These are phyloP conservation scores for Gallinago paraguaiae DNA, from an alignment of 2,113 vertebrate genomes.

Conservation along the genomic window DNA sequence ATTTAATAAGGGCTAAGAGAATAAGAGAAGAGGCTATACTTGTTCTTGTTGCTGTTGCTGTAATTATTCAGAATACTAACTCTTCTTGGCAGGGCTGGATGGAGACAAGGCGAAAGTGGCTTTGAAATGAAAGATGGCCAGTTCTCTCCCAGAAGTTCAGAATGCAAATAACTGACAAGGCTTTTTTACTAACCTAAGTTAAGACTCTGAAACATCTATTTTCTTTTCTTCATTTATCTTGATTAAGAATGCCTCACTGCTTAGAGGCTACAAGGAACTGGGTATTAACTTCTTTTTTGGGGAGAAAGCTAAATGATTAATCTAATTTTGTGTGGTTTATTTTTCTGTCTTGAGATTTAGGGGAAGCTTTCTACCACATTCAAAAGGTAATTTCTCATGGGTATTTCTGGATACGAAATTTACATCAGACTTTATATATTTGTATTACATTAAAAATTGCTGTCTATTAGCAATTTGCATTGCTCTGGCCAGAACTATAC, in stretches of 20 bases:
- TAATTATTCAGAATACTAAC: not conserved
- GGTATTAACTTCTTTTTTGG: slow-evolving; percentile 18
- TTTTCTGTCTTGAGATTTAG: not conserved
- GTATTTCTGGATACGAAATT: slow-evolving; percentile 3
- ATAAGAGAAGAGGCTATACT: not conserved
- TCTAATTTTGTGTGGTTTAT: slow-evolving; percentile 4
- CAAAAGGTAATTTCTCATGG: not conserved
- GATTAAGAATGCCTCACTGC: slow-evolving; percentile 67
- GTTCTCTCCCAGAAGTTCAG: slow-evolving; percentile 30
- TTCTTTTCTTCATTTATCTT: slow-evolving; percentile 64
- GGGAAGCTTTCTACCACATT: not conserved
- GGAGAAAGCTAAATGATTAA: slow-evolving; percentile 58
- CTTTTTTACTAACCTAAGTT: slow-evolving; percentile 21
- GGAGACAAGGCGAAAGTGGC: not conserved
- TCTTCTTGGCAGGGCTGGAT: not conserved
- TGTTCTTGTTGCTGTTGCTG: not conserved
- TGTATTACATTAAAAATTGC: not conserved
- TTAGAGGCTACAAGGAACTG: slow-evolving; percentile 45
- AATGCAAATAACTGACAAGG: slow-evolving; percentile 46
- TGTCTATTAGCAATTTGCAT: not conserved
- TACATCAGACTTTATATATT: not conserved
- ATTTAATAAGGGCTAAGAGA: not conserved
- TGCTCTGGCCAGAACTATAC: not conserved
- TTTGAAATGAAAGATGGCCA: not conserved
- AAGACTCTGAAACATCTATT: slow-evolving; percentile 43